Base-by-base conservation (phyloP, 2,113 vertebrate species). In the Paralichthys olivaceus region DNA sequence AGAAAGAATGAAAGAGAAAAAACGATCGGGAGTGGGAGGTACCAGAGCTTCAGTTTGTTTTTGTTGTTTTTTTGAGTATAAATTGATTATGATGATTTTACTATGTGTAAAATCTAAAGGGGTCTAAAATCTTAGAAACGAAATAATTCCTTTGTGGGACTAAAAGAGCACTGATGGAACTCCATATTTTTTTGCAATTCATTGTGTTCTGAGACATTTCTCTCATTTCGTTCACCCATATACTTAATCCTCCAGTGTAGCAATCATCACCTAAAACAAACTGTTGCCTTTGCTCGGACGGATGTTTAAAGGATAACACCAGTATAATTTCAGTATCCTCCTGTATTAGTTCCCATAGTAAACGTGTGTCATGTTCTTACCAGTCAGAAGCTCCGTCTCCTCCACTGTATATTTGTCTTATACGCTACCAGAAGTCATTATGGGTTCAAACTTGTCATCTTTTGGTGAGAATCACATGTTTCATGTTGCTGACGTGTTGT, bases 291-390 rank as follows among this genome's bases (percentile, higher is more conserved):
- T 62, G 22, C 57, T 12, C 63, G 19, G 19, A 37, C 22, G 43
- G 56, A 22, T 72, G 9, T 62, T 79, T 71, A 66, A 70, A 71
- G 66, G 61, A 61, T 49, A 43, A 61, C 37, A 19, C 19, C 1
- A 19, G 17, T 51, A 12, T 65, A 9, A 75, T 79, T 56, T 13
- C 12, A 40, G 12, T 40, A 9, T 61, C 57, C 23, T 57, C 15
- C 23, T 58, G 37, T 57, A 74, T 83, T 77, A 73, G 13, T 28
- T 25, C 8, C 1, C 3, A 51, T 28, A n/a, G 40, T 47, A 29
- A 65, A 55, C 54, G 17, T 60, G 79, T 8, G 7, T 58, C 11
- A 43, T 28, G 40, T 49, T 28, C 22, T 0, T 17, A 29, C 32
- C 60, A 62, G n/a, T 43, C 32, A 25, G 60, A 43, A 28, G 8